Percentiles rank a stretch among this genome's conserved stretches.
Evolutionary conservation across 2,888 invertebrate genomes (phyloP).

Genomic region (Abrostola triplasia): DNA sequence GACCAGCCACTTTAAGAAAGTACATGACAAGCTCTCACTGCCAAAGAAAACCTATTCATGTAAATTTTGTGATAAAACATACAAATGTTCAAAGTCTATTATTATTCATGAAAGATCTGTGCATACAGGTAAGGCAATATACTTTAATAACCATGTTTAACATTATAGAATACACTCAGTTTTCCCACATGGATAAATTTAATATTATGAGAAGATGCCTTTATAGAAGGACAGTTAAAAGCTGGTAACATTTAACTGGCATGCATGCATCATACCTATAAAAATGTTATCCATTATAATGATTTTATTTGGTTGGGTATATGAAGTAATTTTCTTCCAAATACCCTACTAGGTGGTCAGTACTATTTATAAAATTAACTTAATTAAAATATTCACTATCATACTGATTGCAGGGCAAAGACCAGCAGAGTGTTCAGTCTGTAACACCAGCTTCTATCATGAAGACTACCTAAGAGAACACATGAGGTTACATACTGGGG

Average conservation of each 20-base stretch:
- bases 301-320: too few relatives aligned
- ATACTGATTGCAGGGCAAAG: slow-evolving; percentile 74
- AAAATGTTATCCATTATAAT: too few relatives aligned
- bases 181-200: too few relatives aligned
- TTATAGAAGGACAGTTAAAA: too few relatives aligned
- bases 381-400: not conserved
- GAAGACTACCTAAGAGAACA: slow-evolving; percentile 83
- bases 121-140: slow-evolving; percentile 78
- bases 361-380: not conserved
- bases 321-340: too few relatives aligned
- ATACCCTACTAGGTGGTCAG: too few relatives aligned
- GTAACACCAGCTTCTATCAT: slow-evolving; percentile 80
- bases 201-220: too few relatives aligned
- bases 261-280: too few relatives aligned
- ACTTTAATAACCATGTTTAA: not conserved
- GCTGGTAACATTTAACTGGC: too few relatives aligned
- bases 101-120: slow-evolving; percentile 81
- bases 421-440: slow-evolving; percentile 79
- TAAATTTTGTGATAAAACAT: slow-evolving; percentile 79
- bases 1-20: slow-evolving; percentile 70
- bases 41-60: slow-evolving; percentile 72
- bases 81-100: slow-evolving; percentile 79
- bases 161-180: too few relatives aligned
- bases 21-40: slow-evolving; percentile 72
- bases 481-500: slow-evolving; percentile 84